Percentiles rank a stretch among this genome's conserved stretches.
Evolutionary conservation across 2,797 vertebrate genomes (phyloP).

Genomic region (Sebastes oblongus): DNA sequence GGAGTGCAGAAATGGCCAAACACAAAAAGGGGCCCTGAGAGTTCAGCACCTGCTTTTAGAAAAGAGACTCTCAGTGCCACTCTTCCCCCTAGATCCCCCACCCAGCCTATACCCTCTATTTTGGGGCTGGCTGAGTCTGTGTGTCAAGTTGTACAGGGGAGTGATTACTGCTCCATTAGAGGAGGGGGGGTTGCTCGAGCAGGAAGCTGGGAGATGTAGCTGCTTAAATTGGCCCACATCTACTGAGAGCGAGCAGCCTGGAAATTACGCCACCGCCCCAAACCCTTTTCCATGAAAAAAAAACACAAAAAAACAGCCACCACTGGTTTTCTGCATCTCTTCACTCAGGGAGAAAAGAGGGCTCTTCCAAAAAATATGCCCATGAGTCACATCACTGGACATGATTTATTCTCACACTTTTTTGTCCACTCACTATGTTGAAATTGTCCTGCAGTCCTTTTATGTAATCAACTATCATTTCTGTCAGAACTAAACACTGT

Average conservation of each 20-base stretch:
- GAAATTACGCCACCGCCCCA: conserved; percentile 77
- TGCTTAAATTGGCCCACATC: conserved; percentile 81
- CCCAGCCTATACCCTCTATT: conserved; percentile 76
- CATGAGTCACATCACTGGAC: conserved; percentile 54
- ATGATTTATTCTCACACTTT: conserved; percentile 50
- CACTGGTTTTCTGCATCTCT: conserved; percentile 74
- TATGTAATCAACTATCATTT: conserved; percentile 65
- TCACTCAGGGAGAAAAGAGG: conserved; percentile 65
- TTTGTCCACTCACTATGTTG: conserved; percentile 37
- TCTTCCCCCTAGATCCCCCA: conserved; percentile 74
- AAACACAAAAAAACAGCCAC: neutral
- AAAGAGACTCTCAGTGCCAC: conserved; percentile 79
- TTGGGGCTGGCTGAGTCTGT: conserved; percentile 78
- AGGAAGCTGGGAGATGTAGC: conserved; percentile 80
- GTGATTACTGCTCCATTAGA: conserved; percentile 83
- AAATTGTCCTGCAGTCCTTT: conserved; percentile 61
- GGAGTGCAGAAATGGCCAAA: conserved; percentile 82
- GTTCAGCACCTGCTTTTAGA: conserved; percentile 84
- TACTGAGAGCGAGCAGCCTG: conserved; percentile 76
- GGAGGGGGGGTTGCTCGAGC: conserved; percentile 60
- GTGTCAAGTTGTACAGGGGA: conserved; percentile 84
- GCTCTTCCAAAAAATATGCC: conserved; percentile 65
- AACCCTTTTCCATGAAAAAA: conserved; percentile 58
- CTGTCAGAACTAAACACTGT: conserved; percentile 34
- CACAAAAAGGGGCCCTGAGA: conserved; percentile 82